Evolutionary conservation across 2,797 vertebrate species (phyloP).

Genomic region (Lophura swinhoii): DNA sequence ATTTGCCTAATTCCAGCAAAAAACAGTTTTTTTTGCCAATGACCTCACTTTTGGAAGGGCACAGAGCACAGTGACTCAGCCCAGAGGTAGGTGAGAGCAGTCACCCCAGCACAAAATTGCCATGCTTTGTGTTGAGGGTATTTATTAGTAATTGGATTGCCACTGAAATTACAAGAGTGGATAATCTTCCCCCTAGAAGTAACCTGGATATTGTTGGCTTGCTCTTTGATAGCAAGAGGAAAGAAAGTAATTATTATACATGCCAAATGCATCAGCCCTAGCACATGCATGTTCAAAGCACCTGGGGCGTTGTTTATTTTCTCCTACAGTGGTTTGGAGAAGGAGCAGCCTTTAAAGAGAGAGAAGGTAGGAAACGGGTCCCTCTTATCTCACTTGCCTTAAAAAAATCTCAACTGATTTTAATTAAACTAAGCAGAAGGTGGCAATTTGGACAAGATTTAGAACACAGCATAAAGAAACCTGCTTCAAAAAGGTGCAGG

Average conservation of each 20-base stretch:
- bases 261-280: conserved; percentile 5
- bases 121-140: background rate
- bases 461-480: background rate
- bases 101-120: background rate
- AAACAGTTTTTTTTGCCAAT: conserved; percentile 14
- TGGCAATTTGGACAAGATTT: background rate
- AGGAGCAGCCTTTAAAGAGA: background rate
- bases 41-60: background rate
- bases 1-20: conserved; percentile 18
- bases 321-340: background rate
- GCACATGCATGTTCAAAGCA: background rate
- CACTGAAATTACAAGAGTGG: background rate
- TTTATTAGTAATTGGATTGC: conserved; percentile 34
- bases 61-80: background rate
- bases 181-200: background rate
- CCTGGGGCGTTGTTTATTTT: background rate
- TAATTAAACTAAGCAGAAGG: conserved; percentile 35
- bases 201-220: background rate
- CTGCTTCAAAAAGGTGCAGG: background rate
- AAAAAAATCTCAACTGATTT: conserved; percentile 1
- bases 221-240: background rate
- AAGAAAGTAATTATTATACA: background rate
- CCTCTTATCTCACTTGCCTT: background rate
- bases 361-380: background rate
- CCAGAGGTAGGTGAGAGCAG: conserved; percentile 2